phyloP scores from a whole-genome alignment of 1,140 invertebrate species.

The Mesaphorura yosii region DNA sequence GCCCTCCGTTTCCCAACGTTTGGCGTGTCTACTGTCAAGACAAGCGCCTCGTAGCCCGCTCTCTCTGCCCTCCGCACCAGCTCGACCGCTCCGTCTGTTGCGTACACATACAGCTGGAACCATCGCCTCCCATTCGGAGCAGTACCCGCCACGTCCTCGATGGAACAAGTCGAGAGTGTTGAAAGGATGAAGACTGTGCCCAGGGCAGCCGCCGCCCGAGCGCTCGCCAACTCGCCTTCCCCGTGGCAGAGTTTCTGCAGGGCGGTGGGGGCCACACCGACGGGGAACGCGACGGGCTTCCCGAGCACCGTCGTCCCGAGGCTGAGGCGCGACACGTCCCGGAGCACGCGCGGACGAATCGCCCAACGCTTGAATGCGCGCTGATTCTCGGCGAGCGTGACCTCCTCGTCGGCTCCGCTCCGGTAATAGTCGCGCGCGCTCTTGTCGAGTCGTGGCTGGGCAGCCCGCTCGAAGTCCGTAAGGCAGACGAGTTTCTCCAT shows the following conservation, averaged over 20 bases:
- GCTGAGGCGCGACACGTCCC: constrained; percentile 57
- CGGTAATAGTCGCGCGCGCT: constrained; percentile 68
- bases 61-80: constrained; percentile 18
- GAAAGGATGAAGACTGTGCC: constrained; percentile 70
- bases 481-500: constrained; percentile 49
- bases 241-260: constrained; percentile 88
- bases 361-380: constrained; percentile 53
- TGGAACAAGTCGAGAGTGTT: constrained; percentile 71
- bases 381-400: constrained; percentile 61
- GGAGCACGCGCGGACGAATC: constrained; percentile 65
- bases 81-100: constrained; percentile 40
- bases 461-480: constrained; percentile 65
- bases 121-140: constrained; percentile 66
- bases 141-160: constrained; percentile 71
- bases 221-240: constrained; percentile 77
- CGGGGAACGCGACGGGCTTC: constrained; percentile 55
- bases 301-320: constrained; percentile 54
- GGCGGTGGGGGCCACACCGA: constrained; percentile 80
- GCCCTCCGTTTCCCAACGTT: constrained; percentile 65
- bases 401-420: constrained; percentile 72
- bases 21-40: constrained; percentile 81
- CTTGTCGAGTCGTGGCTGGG: constrained; percentile 51
- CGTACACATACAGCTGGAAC: constrained; percentile 87
- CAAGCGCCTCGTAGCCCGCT: constrained; percentile 70
- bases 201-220: constrained; percentile 60